Base-by-base conservation (phyloP, 2,797 vertebrate genomes). In the Falco columbarius region DNA sequence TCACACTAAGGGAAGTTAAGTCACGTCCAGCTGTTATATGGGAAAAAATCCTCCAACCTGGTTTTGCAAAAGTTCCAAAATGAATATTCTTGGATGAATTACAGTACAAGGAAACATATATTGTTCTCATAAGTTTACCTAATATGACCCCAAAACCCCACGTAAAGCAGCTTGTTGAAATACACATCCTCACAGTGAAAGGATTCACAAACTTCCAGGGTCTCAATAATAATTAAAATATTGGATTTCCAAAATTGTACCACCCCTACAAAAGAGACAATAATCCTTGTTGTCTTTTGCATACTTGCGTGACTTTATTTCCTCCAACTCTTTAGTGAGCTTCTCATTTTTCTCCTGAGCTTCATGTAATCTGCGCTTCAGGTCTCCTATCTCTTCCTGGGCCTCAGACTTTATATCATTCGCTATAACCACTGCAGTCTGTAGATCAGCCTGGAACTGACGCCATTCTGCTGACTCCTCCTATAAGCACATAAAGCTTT, bases 391-490 rank as follows among this genome's bases (percentile, higher is more conserved):
- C 98, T 99, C 99, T 66, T 99, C 99, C 96, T 99, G 99, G 3
- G 99, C 99, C 96, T 99, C 99, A 0, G 99, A 99, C 93, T 99
- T 99, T 79, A 99, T 99, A 72, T 99, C 99, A 17, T 99, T 99
- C 29, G 99, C 99, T 49, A 99, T 99, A 62, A 99, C 99, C 62
- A 99, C 99, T 1, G 99, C 99, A 1, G 99, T 99, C 98, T 99
- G 99, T 62, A 99, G 98, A 86, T 99, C 99, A 27, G 99, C 99
- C 96, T 99, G 99, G 97, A 99, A 99, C 98, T 99, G 99, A 74
- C 99, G 99, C 99, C 99, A 99, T 71, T 99, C 99, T 7, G 99
- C 99, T 5, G 99, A 99, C 94, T 99, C 99, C 96, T 99, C 99
- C 99, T 99, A 36, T 6, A n/a, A 91, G 19, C 5, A 84, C 81